phyloP scores from a whole-genome alignment of 2,113 vertebrate genomes.

The Camelus dromedarius region DNA sequence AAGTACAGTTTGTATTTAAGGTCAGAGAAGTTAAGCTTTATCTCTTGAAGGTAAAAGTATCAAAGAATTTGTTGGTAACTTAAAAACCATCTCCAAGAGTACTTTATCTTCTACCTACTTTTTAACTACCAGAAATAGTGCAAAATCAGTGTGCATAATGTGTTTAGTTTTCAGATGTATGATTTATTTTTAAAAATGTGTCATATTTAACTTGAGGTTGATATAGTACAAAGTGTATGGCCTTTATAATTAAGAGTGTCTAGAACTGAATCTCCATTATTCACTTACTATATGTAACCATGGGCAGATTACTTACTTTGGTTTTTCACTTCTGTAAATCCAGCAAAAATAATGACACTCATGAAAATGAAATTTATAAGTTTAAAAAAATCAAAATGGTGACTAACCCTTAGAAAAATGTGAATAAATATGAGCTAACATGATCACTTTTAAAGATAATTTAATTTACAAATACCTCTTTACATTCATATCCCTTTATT shows the following conservation, averaged over 20 bases:
- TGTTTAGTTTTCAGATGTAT: neutral
- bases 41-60: neutral
- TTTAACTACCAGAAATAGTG: neutral
- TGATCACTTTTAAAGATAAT: neutral
- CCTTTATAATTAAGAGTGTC: neutral
- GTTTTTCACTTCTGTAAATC: neutral
- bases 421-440: neutral
- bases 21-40: neutral
- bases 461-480: neutral
- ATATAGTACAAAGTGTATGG: neutral
- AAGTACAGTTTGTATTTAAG: neutral
- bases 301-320: neutral
- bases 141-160: neutral
- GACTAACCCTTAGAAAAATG: neutral
- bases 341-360: neutral
- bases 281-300: neutral
- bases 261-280: neutral
- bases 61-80: neutral
- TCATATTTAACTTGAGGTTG: neutral
- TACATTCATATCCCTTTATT: neutral
- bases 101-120: neutral
- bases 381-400: neutral
- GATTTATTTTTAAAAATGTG: neutral
- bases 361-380: neutral
- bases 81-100: neutral